Evolutionary conservation across 2,797 vertebrate species (phyloP).

Genomic region (Argyrosomus regius): DNA sequence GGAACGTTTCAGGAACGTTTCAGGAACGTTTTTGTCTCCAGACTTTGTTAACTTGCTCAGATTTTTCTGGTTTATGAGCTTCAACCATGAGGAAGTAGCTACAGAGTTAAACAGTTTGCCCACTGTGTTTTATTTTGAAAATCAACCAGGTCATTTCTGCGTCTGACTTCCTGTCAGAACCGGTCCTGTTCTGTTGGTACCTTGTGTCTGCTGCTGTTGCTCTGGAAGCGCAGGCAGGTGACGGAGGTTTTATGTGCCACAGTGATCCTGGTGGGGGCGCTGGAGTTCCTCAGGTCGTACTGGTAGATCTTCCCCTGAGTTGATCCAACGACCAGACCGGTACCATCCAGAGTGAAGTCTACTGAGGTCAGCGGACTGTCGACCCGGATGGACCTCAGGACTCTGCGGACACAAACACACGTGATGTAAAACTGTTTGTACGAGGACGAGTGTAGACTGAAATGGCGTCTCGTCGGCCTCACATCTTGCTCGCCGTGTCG

Average conservation of each 20-base stretch:
- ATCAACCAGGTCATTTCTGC: no score
- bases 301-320: conserved; percentile 95
- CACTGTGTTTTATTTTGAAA: no score
- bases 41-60: no score
- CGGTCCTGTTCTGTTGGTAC: conserved; percentile 43
- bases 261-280: conserved; percentile 88
- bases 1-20: no score
- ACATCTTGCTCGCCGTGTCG: conserved; percentile 96
- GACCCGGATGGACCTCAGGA: conserved; percentile 90
- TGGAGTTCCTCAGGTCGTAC: conserved; percentile 96
- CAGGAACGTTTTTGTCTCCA: no score
- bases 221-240: conserved; percentile 93
- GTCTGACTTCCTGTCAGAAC: no score
- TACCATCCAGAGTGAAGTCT: conserved; percentile 95
- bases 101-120: no score
- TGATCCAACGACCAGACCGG: conserved; percentile 92
- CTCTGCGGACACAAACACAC: conserved; percentile 73
- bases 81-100: no score
- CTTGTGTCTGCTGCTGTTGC: conserved; percentile 78
- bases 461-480: conserved; percentile 39
- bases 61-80: no score
- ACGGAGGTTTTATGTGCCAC: conserved; percentile 95
- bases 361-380: conserved; percentile 94
- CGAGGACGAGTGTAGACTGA: neutral
- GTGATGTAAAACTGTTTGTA: no score